phyloP scores from a whole-genome alignment of 1,140 invertebrate species.

The Magallana ariakensis region DNA sequence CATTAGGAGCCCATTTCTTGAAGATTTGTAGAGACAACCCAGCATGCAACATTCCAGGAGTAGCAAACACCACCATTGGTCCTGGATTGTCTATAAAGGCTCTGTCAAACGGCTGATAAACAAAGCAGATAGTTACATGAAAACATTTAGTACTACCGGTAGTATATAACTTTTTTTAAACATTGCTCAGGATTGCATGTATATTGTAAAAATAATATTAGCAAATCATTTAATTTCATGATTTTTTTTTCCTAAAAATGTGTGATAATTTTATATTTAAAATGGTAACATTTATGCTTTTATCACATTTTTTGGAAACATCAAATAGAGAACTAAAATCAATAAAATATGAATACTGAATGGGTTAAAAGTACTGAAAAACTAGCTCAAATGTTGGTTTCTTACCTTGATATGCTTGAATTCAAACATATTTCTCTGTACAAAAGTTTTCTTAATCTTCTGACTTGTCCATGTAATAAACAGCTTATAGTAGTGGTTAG shows the following conservation, averaged over 20 bases:
- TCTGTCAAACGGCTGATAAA: constrained; percentile 91
- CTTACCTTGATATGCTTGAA: constrained; percentile 97
- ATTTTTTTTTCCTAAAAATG: too few relatives aligned
- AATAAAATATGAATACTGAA: too few relatives aligned
- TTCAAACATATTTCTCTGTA: constrained; percentile 99
- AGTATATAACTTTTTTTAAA: too few relatives aligned
- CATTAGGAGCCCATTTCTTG: constrained; percentile 99
- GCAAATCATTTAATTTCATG: too few relatives aligned
- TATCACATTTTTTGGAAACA: too few relatives aligned
- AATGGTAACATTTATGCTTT: too few relatives aligned
- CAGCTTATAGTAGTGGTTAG: constrained; percentile 99
- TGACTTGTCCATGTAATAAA: constrained; percentile 99
- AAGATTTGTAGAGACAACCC: constrained; percentile 98
- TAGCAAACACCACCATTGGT: constrained; percentile 99
- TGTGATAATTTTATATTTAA: too few relatives aligned
- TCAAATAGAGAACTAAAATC: too few relatives aligned
- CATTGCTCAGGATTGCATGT: too few relatives aligned
- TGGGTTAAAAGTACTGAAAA: too few relatives aligned
- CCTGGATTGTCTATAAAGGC: constrained; percentile 98
- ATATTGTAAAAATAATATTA: too few relatives aligned
- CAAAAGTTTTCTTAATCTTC: constrained; percentile 99
- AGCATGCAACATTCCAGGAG: constrained; percentile 99
- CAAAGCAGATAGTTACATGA: not conserved
- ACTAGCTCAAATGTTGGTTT: not conserved
- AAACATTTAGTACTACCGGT: too few relatives aligned